Evolutionary conservation across 2,797 vertebrate genomes (phyloP).

Genomic region (Rhinophrynus dorsalis): DNA sequence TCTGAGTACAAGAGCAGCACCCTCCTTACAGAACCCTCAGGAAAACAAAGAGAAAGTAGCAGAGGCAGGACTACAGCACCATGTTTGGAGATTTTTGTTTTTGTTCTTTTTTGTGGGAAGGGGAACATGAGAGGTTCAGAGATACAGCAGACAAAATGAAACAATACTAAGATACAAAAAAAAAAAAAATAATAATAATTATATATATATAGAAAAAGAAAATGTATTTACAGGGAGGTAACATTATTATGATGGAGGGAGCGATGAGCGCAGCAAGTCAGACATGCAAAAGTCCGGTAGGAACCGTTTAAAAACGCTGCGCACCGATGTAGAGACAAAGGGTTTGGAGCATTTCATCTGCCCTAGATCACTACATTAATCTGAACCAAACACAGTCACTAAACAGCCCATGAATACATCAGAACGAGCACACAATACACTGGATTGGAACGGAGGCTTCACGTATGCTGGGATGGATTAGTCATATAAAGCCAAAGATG

Average conservation of each 20-base stretch:
- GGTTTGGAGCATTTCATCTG: slow-evolving; percentile 56
- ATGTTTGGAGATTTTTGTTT: slow-evolving; percentile 28
- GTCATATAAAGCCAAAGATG: slow-evolving; percentile 68
- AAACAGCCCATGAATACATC: slow-evolving; percentile 57
- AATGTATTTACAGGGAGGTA: slow-evolving; percentile 81
- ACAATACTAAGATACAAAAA: slow-evolving; percentile 73
- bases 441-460: slow-evolving; percentile 59
- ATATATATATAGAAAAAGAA: no score
- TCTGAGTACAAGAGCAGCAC: no score
- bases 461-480: slow-evolving; percentile 53
- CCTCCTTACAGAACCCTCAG: no score
- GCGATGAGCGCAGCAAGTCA: slow-evolving; percentile 71
- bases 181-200: slow-evolving; percentile 72
- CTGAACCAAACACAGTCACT: slow-evolving; percentile 63
- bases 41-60: not conserved
- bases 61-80: slow-evolving; percentile 23
- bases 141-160: slow-evolving; percentile 77
- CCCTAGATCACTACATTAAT: slow-evolving; percentile 71
- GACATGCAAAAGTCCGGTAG: slow-evolving; percentile 73
- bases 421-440: slow-evolving; percentile 62
- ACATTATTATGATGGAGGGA: slow-evolving; percentile 77
- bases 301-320: slow-evolving; percentile 64
- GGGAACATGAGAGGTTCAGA: slow-evolving; percentile 59
- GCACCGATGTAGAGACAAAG: slow-evolving; percentile 46
- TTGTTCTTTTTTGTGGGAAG: slow-evolving; percentile 56